Percentiles rank a stretch among this genome's conserved stretches.
Conservation (phyloP, 2,797 vertebrate genomes). For the Mormyrops attenuatus region DNA sequence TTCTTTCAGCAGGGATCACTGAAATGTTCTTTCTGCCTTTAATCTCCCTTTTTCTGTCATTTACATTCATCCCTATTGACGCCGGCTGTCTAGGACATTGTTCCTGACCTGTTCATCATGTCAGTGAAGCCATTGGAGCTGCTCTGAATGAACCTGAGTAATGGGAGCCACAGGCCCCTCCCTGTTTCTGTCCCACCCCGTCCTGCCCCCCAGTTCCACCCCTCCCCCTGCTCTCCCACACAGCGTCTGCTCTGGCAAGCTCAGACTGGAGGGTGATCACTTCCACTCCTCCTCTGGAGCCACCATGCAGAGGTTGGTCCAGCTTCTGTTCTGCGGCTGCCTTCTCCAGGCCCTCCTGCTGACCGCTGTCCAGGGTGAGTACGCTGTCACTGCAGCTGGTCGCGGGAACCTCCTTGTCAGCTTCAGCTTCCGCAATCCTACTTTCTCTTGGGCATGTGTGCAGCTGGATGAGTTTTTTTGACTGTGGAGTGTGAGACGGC, state of each 20-base stretch:
- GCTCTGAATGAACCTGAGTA: constrained; percentile 1
- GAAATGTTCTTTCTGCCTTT: neutral
- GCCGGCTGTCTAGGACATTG: neutral
- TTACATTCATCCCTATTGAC: neutral
- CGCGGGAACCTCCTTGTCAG: neutral
- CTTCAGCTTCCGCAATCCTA: neutral
- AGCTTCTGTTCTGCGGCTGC: constrained; percentile 36
- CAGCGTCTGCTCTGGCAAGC: constrained; percentile 28
- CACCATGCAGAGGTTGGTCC: constrained; percentile 39
- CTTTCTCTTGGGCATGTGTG: neutral
- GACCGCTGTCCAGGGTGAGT: constrained; percentile 39
- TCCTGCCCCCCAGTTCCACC: constrained; percentile 18
- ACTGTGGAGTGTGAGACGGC: neutral
- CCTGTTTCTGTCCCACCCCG: neutral
- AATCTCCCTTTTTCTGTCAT: neutral
- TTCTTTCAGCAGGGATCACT: neutral
- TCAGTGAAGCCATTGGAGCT: neutral
- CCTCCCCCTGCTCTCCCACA: constrained; percentile 30
- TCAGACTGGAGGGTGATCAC: constrained; percentile 32
- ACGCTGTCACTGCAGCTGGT: neutral
- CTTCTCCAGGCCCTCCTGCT: constrained; percentile 37
- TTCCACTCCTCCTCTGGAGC: constrained; percentile 22
- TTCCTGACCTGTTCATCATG: neutral
- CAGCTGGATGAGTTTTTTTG: neutral
- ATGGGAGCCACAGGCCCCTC: constrained; percentile 20